Base-by-base conservation (phyloP, 2,888 invertebrate genomes). In the Eupelmus urozonus region DNA sequence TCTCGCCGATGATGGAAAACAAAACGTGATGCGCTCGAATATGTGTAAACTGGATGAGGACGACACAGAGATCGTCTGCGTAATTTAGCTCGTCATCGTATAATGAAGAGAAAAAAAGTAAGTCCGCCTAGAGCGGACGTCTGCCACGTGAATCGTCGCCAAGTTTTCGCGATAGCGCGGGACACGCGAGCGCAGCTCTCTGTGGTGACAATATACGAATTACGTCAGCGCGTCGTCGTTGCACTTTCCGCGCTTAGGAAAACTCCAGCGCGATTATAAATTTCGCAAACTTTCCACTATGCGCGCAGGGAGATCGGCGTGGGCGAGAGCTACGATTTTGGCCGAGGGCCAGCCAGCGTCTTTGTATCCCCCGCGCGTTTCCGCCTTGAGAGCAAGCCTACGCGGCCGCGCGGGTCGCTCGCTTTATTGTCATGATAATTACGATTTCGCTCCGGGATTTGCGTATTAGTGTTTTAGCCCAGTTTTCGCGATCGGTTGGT, bases 161-260 rank as follows among this genome's bases (percentile, higher is more conserved):
- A 20, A 62, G 42, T 20, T 34, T 34, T 34, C 3, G 34, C 34
- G 34, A 34, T 34, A 34, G 34, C 34, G 34, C 9, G 34, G 9
- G 9, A 34, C 5, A 34, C 34, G 34, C 34, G 34, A 3, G 3
- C 34, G 34, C 34, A 34, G 34, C 23, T 49, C 51, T 23, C 29
- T 62, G 42, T 69, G 57, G 57, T 71, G 51, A 71, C 51, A 51
- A 62, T 34, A 34, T 34, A 34, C 9, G 34, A 23, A 45, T 74
- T 66, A 59, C 74, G 66, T 74, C 73, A 23, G n/a, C 23, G 67
- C 62, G 23, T 27, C 74, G 66, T 74, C 73, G 27, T 25, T 29
- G 67, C 62, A 34, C 42, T 60, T 69, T 70, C 53, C 53, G 55
- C 45, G 53, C 2, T 13, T 40, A 55, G 55, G 55, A 70, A 70